Evolutionary conservation across 2,113 vertebrate genomes (phyloP).

Genomic region (Maccullochella peelii): DNA sequence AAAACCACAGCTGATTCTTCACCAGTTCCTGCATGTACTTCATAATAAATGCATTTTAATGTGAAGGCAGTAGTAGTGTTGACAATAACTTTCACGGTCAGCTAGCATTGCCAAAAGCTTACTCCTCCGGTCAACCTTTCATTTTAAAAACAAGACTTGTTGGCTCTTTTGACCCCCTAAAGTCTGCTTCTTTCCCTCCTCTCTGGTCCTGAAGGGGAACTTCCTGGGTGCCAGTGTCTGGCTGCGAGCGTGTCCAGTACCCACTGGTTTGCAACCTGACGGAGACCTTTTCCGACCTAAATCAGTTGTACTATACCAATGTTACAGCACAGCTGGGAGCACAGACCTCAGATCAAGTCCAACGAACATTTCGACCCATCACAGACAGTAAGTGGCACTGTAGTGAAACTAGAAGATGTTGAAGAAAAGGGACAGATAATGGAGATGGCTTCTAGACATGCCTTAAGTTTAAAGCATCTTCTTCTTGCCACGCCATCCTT

Average conservation of each 20-base stretch:
- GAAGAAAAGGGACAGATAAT: not conserved
- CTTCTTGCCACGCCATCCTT: not conserved
- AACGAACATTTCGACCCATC: conserved; percentile 5
- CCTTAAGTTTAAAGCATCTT: not conserved
- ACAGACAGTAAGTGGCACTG: conserved; percentile 54
- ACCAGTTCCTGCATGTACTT: not conserved
- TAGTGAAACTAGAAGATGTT: not conserved
- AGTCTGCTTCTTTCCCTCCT: not conserved
- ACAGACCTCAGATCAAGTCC: accelerated
- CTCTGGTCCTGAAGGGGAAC: conserved; percentile 23
- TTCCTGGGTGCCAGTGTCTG: conserved; percentile 30
- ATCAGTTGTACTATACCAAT: accelerated
- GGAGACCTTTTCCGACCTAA: not conserved
- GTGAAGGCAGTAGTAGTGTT: not conserved
- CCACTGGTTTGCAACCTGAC: conserved; percentile 73
- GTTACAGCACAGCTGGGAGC: conserved; percentile 16
- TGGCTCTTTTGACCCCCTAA: not conserved
- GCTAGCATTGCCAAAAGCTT: not conserved
- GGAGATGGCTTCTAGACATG: not conserved
- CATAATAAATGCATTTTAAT: not conserved
- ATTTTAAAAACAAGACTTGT: not conserved
- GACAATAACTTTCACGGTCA: not conserved
- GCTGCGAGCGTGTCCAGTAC: conserved; percentile 57
- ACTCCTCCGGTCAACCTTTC: not conserved
- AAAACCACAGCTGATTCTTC: not conserved